Percentiles rank a stretch among this genome's conserved stretches.
These are phyloP conservation scores for Gadopsis marmoratus DNA, from an alignment of 2,797 vertebrate genomes.

Conservation along the genomic window DNA sequence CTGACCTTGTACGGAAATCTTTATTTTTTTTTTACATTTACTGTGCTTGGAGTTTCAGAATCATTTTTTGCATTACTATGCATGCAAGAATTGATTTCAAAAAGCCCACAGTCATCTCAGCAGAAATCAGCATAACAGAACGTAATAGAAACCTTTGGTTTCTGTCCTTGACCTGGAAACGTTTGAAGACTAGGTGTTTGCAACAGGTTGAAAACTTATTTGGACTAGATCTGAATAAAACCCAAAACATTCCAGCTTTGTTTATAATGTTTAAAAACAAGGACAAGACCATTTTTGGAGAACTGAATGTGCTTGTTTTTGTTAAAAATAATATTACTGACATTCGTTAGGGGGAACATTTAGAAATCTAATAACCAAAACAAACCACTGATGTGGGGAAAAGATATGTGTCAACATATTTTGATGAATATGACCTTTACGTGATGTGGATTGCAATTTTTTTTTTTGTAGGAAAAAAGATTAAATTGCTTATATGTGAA, in stretches of 20 bases:
- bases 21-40: conserved; percentile 7
- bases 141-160: not conserved
- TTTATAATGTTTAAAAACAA: conserved; percentile 6
- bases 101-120: conserved; percentile 6
- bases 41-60: conserved; percentile 16
- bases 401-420: not conserved
- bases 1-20: conserved; percentile 32
- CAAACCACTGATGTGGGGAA: not conserved
- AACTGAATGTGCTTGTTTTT: not conserved
- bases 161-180: not conserved
- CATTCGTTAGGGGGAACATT: not conserved
- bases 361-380: not conserved
- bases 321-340: not conserved
- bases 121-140: conserved; percentile 3
- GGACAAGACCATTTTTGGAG: not conserved
- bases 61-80: conserved; percentile 13
- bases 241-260: not conserved
- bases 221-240: not conserved
- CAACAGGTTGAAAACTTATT: not conserved
- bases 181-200: not conserved
- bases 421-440: not conserved
- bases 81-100: conserved; percentile 6
- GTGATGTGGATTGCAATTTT: not conserved
- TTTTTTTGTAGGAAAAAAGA: not conserved
- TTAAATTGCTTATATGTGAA: conserved; percentile 18